Evolutionary conservation across 2,797 vertebrate genomes (phyloP).

Genomic region (Urophycis tenuis): DNA sequence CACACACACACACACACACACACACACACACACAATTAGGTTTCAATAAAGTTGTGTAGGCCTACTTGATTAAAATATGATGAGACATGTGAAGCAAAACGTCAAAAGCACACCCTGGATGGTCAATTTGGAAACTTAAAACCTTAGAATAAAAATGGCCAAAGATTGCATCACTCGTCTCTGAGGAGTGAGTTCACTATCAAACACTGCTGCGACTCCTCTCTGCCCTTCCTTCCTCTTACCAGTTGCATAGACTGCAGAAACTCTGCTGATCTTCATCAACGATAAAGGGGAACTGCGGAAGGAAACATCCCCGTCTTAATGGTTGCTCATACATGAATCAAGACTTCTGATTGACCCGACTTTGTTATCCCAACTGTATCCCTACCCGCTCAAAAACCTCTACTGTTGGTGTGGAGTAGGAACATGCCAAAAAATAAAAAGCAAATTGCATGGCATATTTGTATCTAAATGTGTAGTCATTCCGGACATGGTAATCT

Average conservation of each 20-base stretch:
- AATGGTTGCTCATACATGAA: neutral
- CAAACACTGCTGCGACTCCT: neutral
- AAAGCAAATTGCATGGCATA: neutral
- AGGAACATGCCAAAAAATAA: neutral
- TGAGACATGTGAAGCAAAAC: neutral
- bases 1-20: neutral
- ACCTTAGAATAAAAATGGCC: neutral
- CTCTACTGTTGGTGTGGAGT: neutral
- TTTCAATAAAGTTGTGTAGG: neutral
- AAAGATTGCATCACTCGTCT: neutral
- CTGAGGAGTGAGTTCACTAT: neutral
- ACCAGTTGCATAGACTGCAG: constrained; percentile 19
- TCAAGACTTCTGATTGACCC: neutral
- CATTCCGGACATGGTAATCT: neutral
- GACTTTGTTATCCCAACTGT: neutral
- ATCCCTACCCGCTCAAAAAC: neutral
- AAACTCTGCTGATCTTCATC: neutral
- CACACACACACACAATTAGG: neutral
- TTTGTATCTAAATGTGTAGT: neutral
- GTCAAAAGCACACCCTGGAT: neutral
- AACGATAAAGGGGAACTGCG: neutral
- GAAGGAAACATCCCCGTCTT: neutral
- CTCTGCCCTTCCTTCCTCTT: constrained; percentile 49
- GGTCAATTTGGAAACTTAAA: neutral
- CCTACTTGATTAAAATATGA: neutral